Evolutionary conservation across 1,140 invertebrate genomes (phyloP).

Genomic region (Macrostomum lignano): DNA sequence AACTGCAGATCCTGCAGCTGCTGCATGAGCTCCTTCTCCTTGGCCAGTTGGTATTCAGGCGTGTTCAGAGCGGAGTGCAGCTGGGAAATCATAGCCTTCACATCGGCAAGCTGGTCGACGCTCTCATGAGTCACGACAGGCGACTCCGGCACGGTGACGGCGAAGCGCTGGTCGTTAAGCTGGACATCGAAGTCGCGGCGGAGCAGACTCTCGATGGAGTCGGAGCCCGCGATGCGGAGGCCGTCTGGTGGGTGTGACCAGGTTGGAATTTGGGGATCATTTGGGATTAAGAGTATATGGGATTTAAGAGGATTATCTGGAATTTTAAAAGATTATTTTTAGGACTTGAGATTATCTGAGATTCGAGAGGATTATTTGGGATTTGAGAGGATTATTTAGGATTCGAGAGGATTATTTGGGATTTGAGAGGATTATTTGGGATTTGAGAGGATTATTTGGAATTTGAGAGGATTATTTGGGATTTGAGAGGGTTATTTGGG

Average conservation of each 20-base stretch:
- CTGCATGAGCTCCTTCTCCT: constrained; percentile 2
- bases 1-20: neutral
- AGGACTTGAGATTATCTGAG: too few relatives aligned
- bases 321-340: too few relatives aligned
- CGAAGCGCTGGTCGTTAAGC: constrained; percentile 1
- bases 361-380: too few relatives aligned
- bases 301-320: too few relatives aligned
- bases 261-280: too few relatives aligned
- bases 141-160: neutral
- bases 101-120: neutral
- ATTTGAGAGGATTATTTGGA: too few relatives aligned
- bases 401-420: too few relatives aligned
- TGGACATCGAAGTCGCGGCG: neutral
- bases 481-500: too few relatives aligned
- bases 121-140: neutral
- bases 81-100: constrained; percentile 3
- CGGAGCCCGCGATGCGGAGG: neutral
- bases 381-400: too few relatives aligned
- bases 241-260: neutral
- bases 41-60: neutral
- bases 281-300: too few relatives aligned
- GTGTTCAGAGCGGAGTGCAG: constrained; percentile 2
- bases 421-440: too few relatives aligned
- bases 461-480: too few relatives aligned
- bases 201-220: neutral